These are phyloP conservation scores for Plecturocebus donacophilus DNA, from an alignment of 2,113 vertebrate genomes.

Conservation along the genomic window DNA sequence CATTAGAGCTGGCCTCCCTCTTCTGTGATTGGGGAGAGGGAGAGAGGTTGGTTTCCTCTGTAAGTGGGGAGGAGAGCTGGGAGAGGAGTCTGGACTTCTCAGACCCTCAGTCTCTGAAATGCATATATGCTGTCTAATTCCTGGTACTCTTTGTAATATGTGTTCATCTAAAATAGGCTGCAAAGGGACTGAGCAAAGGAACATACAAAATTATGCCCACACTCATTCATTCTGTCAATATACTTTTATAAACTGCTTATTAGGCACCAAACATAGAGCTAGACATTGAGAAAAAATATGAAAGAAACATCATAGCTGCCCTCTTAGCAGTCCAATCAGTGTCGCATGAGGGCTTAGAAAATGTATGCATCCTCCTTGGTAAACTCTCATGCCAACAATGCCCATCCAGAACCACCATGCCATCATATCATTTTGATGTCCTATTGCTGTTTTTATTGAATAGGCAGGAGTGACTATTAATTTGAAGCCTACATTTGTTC, in stretches of 20 bases:
- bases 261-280: not conserved
- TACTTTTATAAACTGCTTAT: not conserved
- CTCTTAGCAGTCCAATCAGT: fast-evolving
- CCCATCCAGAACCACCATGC: not conserved
- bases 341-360: not conserved
- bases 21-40: constrained; percentile 11
- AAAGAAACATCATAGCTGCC: not conserved
- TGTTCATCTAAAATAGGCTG: not conserved
- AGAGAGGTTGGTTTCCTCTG: not conserved
- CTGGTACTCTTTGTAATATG: not conserved
- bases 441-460: not conserved
- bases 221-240: not conserved
- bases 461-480: not conserved
- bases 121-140: not conserved
- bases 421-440: not conserved
- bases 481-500: not conserved
- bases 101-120: not conserved
- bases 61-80: not conserved
- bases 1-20: constrained; percentile 76
- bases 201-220: not conserved
- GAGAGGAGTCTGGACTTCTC: not conserved
- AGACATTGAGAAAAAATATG: not conserved
- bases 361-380: not conserved
- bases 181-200: not conserved
- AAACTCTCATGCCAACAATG: not conserved